Conservation (phyloP, 2,113 vertebrate genomes). For the Petrocephalus zakoni region DNA sequence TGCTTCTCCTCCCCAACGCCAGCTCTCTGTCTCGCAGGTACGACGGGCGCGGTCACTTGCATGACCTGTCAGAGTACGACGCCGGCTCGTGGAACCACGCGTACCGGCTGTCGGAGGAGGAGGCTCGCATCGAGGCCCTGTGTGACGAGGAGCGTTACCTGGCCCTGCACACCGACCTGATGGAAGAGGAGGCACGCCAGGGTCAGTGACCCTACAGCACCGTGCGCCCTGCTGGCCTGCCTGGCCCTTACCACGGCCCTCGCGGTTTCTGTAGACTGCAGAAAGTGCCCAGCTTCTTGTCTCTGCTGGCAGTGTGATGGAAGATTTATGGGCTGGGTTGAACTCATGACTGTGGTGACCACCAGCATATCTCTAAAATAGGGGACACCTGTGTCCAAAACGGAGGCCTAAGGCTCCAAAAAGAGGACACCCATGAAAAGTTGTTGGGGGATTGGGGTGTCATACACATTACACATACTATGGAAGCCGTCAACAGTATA, state of each 20-base stretch:
- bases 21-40: conserved; percentile 81
- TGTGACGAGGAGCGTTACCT: conserved; percentile 99
- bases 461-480: too few relatives aligned
- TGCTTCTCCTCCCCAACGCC: conserved; percentile 60
- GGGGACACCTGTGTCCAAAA: too few relatives aligned
- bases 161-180: conserved; percentile 97
- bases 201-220: conserved; percentile 59
- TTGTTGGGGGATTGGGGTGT: too few relatives aligned
- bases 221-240: background rate
- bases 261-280: background rate
- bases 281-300: background rate
- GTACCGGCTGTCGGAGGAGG: conserved; percentile 94
- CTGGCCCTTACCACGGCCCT: background rate
- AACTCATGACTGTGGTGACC: background rate
- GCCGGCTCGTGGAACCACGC: conserved; percentile 96
- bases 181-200: conserved; percentile 98
- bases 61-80: conserved; percentile 99
- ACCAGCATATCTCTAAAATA: background rate
- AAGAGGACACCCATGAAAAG: too few relatives aligned
- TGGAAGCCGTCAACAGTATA: too few relatives aligned
- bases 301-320: background rate
- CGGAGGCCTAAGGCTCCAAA: too few relatives aligned
- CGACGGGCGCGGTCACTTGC: conserved; percentile 97
- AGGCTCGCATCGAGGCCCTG: conserved; percentile 90
- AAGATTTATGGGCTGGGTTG: background rate